These are phyloP conservation scores for Penaeus chinensis DNA, from an alignment of 1,140 invertebrate genomes.

Conservation along the genomic window DNA sequence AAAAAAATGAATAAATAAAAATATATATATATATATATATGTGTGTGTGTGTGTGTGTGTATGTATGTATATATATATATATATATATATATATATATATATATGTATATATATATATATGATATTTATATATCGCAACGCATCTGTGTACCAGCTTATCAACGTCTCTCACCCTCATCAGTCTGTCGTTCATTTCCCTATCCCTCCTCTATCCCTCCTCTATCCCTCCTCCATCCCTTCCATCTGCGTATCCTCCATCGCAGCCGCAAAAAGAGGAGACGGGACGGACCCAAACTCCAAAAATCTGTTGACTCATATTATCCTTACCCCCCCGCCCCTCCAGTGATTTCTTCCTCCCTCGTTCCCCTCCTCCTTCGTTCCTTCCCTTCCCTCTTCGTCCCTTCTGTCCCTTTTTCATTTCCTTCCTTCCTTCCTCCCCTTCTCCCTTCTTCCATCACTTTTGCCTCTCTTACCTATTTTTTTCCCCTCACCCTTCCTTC, in stretches of 20 bases:
- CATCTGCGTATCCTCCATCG: not conserved
- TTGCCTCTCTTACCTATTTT: too few relatives aligned
- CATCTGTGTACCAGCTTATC: not conserved
- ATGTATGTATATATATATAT: conserved; percentile 19
- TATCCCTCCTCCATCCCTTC: not conserved
- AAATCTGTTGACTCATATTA: not conserved
- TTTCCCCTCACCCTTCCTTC: not conserved
- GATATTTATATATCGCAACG: not conserved
- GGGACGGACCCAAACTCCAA: too few relatives aligned
- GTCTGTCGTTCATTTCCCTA: too few relatives aligned
- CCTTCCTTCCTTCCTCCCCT: too few relatives aligned
- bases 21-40: not conserved
- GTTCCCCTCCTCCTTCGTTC: not conserved
- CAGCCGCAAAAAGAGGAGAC: too few relatives aligned
- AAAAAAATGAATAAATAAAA: too few relatives aligned
- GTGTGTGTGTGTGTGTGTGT: not conserved
- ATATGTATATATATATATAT: not conserved
- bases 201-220: not conserved
- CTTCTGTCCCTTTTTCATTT: not conserved
- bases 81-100: conserved; percentile 29
- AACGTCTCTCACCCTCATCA: conserved; percentile 5
- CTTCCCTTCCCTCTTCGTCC: not conserved
- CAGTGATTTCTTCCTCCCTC: not conserved
- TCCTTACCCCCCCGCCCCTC: not conserved
- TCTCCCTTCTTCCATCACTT: too few relatives aligned